Percentiles rank a stretch among this genome's conserved stretches.
These are phyloP conservation scores for Acridotheres tristis DNA, from an alignment of 2,797 vertebrate genomes.

Conservation along the genomic window DNA sequence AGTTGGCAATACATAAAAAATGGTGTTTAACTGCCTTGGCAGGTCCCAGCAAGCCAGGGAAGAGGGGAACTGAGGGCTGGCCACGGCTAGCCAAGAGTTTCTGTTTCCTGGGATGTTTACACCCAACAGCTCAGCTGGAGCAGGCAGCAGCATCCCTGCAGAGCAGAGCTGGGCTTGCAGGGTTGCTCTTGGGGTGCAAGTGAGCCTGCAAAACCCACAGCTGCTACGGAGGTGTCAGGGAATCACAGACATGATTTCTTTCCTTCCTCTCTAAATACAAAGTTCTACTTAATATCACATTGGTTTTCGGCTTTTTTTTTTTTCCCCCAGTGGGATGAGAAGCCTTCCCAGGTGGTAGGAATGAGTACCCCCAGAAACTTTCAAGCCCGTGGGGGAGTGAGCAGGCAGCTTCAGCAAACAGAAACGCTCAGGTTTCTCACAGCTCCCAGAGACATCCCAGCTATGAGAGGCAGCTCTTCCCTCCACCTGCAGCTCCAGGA, in stretches of 20 bases:
- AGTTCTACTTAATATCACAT: neutral
- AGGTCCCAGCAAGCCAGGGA: neutral
- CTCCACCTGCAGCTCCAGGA: neutral
- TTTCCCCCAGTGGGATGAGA: neutral
- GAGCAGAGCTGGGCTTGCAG: neutral
- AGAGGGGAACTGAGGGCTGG: neutral
- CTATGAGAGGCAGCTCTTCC: neutral
- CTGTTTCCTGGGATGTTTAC: neutral
- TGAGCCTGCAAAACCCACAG: neutral
- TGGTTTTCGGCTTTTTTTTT: neutral
- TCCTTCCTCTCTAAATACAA: neutral
- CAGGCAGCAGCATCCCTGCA: neutral
- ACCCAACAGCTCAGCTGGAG: neutral
- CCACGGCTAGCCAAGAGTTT: neutral
- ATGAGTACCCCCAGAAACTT: neutral
- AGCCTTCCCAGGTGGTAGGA: neutral
- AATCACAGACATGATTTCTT: neutral
- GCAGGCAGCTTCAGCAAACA: neutral
- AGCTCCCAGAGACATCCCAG: neutral
- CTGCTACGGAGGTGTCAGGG: neutral
- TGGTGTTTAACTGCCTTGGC: neutral
- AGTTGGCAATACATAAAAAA: neutral
- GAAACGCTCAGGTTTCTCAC: conserved; percentile 2
- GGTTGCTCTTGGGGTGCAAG: rapidly evolving
- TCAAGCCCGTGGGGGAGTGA: neutral